Conservation (phyloP, 2,888 invertebrate genomes). For the Clusia tigrina region DNA sequence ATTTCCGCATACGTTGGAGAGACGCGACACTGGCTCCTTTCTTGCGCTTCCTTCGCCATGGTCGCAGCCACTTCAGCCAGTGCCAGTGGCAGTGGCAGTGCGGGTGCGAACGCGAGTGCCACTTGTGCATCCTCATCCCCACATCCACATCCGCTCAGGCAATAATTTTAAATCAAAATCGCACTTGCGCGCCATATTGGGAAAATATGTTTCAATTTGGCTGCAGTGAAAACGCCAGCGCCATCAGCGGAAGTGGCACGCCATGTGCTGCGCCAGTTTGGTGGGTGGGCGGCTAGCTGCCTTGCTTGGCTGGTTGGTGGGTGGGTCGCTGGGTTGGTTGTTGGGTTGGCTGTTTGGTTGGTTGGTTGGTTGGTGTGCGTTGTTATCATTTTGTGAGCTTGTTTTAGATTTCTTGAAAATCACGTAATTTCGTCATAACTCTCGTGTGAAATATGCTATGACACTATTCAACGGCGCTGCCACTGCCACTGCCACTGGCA, state of each 20-base stretch:
- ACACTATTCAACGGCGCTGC: neutral
- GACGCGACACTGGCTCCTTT: neutral
- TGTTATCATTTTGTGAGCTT: conserved; percentile 1
- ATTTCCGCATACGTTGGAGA: neutral
- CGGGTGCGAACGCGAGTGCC: too few species aligned
- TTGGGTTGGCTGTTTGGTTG: neutral
- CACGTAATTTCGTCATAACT: conserved; percentile 43
- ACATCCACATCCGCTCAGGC: conserved; percentile 3
- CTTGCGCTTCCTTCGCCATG: neutral
- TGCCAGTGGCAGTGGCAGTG: neutral
- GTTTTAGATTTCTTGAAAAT: conserved; percentile 35
- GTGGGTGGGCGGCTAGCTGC: neutral
- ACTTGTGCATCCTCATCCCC: too few species aligned
- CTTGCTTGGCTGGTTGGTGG: too few species aligned
- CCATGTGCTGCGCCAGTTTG: conserved; percentile 6
- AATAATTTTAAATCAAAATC: conserved; percentile 25
- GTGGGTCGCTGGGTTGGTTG: too few species aligned
- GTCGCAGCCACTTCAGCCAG: neutral
- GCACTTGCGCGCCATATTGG: conserved; percentile 23
- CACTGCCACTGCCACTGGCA: neutral
- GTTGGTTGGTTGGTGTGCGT: neutral
- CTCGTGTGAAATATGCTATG: conserved; percentile 38
- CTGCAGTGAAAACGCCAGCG: too few species aligned
- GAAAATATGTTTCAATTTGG: conserved; percentile 26
- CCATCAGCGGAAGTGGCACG: conserved; percentile 3